Conservation (phyloP, 37 sponge, comb jelly and placozoan genomes). For the Halisarca cf. caerulea region DNA sequence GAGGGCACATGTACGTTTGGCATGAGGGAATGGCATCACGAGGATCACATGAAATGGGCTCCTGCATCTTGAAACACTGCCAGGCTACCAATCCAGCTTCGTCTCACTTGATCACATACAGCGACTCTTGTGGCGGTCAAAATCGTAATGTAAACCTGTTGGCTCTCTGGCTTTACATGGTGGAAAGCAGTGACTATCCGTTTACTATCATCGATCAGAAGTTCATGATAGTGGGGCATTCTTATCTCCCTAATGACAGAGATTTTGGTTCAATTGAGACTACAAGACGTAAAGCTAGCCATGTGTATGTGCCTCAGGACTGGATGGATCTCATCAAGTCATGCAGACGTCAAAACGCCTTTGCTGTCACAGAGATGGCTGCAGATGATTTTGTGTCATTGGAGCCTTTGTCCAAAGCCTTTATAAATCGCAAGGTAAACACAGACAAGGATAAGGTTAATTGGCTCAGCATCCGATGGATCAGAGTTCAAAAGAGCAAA, state of each 20-base stretch:
- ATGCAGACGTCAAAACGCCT: too few relatives aligned
- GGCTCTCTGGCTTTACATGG: constrained; percentile 25
- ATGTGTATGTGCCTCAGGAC: constrained; percentile 28
- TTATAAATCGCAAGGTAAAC: constrained; percentile 35
- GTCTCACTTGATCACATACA: constrained; percentile 12
- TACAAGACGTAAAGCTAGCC: background rate
- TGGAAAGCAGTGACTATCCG: constrained; percentile 7
- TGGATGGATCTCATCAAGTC: constrained; percentile 20
- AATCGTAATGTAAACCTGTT: constrained; percentile 31
- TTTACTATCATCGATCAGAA: constrained; percentile 42
- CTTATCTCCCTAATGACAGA: constrained; percentile 43
- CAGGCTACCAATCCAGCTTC: background rate
- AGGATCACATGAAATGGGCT: constrained; percentile 34
- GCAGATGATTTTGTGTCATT: constrained; percentile 31
- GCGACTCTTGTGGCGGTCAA: constrained; percentile 44
- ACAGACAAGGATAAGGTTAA: constrained; percentile 18
- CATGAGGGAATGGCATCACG: constrained; percentile 30
- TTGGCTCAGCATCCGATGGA: constrained; percentile 39
- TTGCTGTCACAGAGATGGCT: constrained; percentile 24
- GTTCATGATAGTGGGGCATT: constrained; percentile 44
- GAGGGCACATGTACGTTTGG: constrained; percentile 37
- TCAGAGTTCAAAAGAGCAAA: constrained; percentile 6
- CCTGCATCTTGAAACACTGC: constrained; percentile 19
- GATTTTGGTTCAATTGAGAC: constrained; percentile 21
- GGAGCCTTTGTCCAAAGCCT: background rate